Evolutionary conservation across 2,888 invertebrate genomes (phyloP).

Genomic region (Chirona hameri): DNA sequence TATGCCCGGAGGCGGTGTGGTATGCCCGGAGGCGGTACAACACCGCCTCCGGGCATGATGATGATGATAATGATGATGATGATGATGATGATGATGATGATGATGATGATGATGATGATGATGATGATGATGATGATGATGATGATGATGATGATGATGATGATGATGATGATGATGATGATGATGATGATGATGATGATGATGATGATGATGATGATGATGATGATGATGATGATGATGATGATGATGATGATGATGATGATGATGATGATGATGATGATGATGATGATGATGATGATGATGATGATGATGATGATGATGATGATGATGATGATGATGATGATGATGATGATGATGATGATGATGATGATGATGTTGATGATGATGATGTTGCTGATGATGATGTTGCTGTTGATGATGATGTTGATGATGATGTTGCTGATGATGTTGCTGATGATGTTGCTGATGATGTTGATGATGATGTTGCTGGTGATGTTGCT

Average conservation of each 20-base stretch:
- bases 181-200: slow-evolving; percentile 22
- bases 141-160: slow-evolving; percentile 22
- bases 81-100: slow-evolving; percentile 22
- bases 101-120: slow-evolving; percentile 22
- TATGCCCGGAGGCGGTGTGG: too few species aligned
- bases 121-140: slow-evolving; percentile 22
- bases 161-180: slow-evolving; percentile 22
- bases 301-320: neutral
- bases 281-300: slow-evolving; percentile 24
- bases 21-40: too few species aligned
- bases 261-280: slow-evolving; percentile 2
- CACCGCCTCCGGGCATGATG: neutral
- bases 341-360: too few species aligned
- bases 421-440: too few species aligned
- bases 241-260: neutral
- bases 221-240: slow-evolving; percentile 22
- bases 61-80: slow-evolving; percentile 13
- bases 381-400: too few species aligned
- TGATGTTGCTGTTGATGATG: too few species aligned
- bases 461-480: too few species aligned
- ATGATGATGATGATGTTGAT: too few species aligned
- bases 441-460: too few species aligned
- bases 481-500: too few species aligned
- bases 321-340: too few species aligned
- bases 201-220: slow-evolving; percentile 22